These are phyloP conservation scores for Agelastica alni DNA, from an alignment of 2,888 invertebrate genomes.

Conservation along the genomic window DNA sequence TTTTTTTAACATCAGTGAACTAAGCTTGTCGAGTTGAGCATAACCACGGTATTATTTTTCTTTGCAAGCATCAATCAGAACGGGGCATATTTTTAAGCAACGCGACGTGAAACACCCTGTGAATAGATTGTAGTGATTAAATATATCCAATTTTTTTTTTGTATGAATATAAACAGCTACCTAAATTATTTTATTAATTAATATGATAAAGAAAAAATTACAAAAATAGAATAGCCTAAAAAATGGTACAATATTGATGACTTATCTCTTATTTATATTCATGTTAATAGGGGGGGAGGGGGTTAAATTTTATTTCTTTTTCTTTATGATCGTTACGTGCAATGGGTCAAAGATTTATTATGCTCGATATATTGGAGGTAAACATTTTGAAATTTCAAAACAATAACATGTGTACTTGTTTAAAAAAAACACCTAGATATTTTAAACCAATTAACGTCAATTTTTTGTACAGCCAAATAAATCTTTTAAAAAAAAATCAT, in stretches of 20 bases:
- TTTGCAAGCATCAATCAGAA: too few species aligned
- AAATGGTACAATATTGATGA: slow-evolving; percentile 25
- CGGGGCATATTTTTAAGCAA: slow-evolving; percentile 3
- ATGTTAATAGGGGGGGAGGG: slow-evolving; percentile 30
- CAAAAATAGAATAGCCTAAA: slow-evolving; percentile 27
- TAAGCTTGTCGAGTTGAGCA: background rate
- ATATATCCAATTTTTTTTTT: slow-evolving; percentile 15
- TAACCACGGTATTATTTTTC: too few species aligned
- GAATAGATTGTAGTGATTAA: slow-evolving; percentile 14
- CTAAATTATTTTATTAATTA: slow-evolving; percentile 27
- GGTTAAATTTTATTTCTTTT: slow-evolving; percentile 26
- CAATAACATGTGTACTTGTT: slow-evolving; percentile 5
- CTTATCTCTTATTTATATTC: slow-evolving; percentile 37
- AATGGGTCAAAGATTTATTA: slow-evolving; percentile 34
- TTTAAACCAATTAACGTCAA: slow-evolving; percentile 16
- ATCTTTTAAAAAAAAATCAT: slow-evolving; percentile 38
- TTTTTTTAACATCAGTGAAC: too few species aligned
- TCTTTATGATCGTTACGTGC: slow-evolving; percentile 34
- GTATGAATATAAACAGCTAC: slow-evolving; percentile 24
- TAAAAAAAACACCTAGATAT: slow-evolving; percentile 9
- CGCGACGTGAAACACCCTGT: slow-evolving; percentile 13
- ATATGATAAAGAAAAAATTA: slow-evolving; percentile 27
- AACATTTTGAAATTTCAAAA: slow-evolving; percentile 18
- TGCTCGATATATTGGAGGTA: slow-evolving; percentile 27
- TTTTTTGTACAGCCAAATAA: slow-evolving; percentile 35